Evolutionary conservation across 1,140 invertebrate species (phyloP).

Genomic region (Papilio polytes): DNA sequence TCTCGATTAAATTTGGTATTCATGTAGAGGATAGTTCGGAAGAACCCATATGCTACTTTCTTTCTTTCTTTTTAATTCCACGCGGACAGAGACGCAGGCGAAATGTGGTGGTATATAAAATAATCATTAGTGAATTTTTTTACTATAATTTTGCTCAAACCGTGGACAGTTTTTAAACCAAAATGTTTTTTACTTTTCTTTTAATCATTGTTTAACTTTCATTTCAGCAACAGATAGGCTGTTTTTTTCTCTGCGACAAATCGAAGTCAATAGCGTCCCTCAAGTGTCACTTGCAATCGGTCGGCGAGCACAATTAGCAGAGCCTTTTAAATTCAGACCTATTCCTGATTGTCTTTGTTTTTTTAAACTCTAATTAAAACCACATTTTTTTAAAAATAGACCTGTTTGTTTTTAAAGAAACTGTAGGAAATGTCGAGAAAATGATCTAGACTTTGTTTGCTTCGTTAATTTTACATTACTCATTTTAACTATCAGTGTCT

Average conservation of each 20-base stretch:
- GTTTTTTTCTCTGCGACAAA: neutral
- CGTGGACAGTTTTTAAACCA: neutral
- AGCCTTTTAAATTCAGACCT: slow-evolving; percentile 20
- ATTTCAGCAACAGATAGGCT: neutral
- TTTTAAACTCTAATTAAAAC: neutral
- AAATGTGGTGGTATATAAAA: neutral
- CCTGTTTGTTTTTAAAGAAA: neutral
- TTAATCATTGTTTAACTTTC: neutral
- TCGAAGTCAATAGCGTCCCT: slow-evolving; percentile 10
- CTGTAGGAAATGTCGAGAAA: neutral
- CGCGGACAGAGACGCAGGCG: no score
- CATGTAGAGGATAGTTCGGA: no score
- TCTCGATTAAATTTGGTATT: no score
- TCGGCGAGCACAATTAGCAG: slow-evolving; percentile 4
- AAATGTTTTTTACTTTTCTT: neutral
- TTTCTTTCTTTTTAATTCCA: no score
- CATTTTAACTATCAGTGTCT: neutral
- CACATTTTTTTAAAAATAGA: neutral
- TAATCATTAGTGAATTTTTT: neutral
- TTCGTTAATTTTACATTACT: neutral
- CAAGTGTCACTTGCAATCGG: slow-evolving; percentile 28
- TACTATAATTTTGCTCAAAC: neutral
- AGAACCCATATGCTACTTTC: no score
- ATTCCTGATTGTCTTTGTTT: slow-evolving; percentile 19
- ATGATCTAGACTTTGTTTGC: no score